Conservation (phyloP, 2,113 vertebrate genomes). For the Atherinomorus stipes region DNA sequence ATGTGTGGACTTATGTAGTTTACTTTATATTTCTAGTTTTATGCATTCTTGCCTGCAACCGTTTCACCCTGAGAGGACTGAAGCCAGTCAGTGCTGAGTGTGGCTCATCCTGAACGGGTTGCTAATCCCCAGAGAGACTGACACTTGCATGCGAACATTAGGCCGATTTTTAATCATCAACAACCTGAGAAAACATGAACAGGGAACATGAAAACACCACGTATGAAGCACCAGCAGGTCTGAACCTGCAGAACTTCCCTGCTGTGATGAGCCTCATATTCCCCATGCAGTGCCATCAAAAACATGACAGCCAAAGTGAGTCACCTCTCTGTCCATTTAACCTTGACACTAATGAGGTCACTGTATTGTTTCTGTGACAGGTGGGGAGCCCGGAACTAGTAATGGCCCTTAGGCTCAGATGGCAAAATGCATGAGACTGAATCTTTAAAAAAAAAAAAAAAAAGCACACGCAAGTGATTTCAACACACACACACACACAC, state of each 20-base stretch:
- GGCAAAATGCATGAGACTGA: slow-evolving; percentile 22
- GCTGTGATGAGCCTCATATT: not conserved
- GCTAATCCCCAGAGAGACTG: too few relatives aligned
- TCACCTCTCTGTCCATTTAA: slow-evolving; percentile 42
- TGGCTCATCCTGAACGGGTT: too few relatives aligned
- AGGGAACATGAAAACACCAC: not conserved
- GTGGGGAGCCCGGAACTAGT: slow-evolving; percentile 53
- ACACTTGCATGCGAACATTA: too few relatives aligned
- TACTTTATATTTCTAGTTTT: too few relatives aligned
- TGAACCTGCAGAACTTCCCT: not conserved
- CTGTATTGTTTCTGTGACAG: slow-evolving; percentile 59
- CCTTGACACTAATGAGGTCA: slow-evolving; percentile 66
- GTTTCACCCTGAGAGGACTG: too few relatives aligned
- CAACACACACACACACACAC: not conserved
- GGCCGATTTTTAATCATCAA: too few relatives aligned
- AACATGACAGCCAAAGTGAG: not conserved
- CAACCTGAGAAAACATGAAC: too few relatives aligned
- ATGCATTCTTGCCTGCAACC: too few relatives aligned
- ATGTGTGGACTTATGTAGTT: too few relatives aligned
- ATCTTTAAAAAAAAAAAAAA: too few relatives aligned
- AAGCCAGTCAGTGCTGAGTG: too few relatives aligned
- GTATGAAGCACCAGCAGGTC: not conserved
- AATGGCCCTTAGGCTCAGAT: slow-evolving; percentile 32
- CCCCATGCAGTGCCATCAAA: not conserved
- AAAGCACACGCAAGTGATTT: not conserved